Percentiles rank a stretch among this genome's conserved stretches.
These are phyloP conservation scores for Alviniconcha marisindica DNA, from an alignment of 1,140 invertebrate genomes.

Conservation along the genomic window DNA sequence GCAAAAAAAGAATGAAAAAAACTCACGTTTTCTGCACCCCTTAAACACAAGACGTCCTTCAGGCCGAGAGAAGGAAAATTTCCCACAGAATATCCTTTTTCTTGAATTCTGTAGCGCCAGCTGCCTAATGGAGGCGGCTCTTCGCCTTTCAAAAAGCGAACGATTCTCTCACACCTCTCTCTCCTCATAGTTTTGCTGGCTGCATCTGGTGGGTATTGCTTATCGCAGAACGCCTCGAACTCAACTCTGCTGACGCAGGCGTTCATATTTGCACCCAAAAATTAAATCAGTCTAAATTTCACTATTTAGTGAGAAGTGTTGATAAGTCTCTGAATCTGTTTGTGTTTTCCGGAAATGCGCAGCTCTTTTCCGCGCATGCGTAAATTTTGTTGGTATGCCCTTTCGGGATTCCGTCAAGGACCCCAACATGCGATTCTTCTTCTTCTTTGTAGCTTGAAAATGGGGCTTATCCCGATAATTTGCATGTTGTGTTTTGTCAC, in stretches of 20 bases:
- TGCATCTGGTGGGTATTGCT: neutral
- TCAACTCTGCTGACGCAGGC: neutral
- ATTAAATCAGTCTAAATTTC: neutral
- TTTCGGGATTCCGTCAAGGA: too few species aligned
- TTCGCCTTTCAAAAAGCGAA: neutral
- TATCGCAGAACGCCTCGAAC: constrained; percentile 6
- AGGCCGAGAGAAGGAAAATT: neutral
- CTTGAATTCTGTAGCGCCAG: neutral
- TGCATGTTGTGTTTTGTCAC: too few species aligned
- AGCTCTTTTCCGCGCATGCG: neutral
- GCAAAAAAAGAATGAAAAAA: neutral
- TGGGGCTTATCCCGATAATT: too few species aligned
- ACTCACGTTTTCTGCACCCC: neutral
- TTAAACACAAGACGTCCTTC: constrained; percentile 8
- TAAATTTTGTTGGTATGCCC: neutral
- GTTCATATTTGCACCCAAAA: neutral
- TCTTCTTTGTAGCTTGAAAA: too few species aligned
- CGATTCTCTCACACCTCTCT: neutral
- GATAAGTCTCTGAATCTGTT: neutral
- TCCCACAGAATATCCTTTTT: neutral
- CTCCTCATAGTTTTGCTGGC: neutral
- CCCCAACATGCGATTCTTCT: too few species aligned
- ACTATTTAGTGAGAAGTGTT: neutral
- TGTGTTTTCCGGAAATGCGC: neutral
- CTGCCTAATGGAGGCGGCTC: neutral